Evolutionary conservation across 2,888 invertebrate genomes (phyloP).

Genomic region (Tenodera sinensis): DNA sequence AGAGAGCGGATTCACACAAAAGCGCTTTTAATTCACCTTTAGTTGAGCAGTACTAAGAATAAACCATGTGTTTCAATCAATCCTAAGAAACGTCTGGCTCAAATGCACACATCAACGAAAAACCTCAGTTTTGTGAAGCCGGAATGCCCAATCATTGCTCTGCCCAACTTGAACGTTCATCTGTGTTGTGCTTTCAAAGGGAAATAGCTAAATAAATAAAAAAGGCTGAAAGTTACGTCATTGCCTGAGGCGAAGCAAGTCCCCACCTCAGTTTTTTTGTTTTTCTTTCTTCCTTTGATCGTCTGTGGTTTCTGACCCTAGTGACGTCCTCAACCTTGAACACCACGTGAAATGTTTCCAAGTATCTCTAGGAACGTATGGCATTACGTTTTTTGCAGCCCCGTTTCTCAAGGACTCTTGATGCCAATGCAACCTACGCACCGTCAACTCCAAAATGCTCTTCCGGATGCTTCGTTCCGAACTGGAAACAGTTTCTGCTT

Average conservation of each 20-base stretch:
- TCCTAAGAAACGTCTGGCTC: too few species aligned
- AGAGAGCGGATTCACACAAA: too few species aligned
- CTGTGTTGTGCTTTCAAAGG: neutral
- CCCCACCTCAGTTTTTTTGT: neutral
- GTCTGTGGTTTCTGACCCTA: too few species aligned
- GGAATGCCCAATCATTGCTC: too few species aligned
- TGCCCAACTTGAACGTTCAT: neutral
- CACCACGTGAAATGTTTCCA: neutral
- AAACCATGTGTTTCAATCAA: too few species aligned
- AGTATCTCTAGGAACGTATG: neutral
- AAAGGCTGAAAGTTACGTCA: neutral
- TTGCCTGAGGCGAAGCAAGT: neutral
- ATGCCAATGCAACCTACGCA: neutral
- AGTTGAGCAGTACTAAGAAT: too few species aligned
- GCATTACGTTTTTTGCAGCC: neutral
- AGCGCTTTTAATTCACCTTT: too few species aligned
- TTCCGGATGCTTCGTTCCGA: too few species aligned
- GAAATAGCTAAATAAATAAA: neutral
- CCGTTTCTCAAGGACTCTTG: neutral
- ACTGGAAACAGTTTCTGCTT: too few species aligned
- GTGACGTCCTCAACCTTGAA: too few species aligned
- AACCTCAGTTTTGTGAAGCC: too few species aligned
- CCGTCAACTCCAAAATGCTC: neutral
- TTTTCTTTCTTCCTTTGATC: neutral
- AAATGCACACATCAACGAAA: too few species aligned